Percentiles rank a stretch among this genome's conserved stretches.
These are phyloP conservation scores for Euglossa dilemma DNA, from an alignment of 1,140 invertebrate species.

Conservation along the genomic window DNA sequence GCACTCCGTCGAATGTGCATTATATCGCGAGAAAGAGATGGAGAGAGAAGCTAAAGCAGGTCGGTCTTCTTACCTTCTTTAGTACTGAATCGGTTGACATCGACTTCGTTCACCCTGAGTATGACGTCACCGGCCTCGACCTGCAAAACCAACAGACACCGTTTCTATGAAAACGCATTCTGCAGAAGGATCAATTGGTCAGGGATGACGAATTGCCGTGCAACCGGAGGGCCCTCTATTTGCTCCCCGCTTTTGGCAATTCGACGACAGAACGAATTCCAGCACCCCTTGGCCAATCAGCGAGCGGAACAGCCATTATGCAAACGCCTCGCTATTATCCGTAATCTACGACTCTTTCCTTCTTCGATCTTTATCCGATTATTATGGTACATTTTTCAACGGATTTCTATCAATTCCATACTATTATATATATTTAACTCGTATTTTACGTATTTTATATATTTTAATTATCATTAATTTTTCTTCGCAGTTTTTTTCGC, in stretches of 20 bases:
- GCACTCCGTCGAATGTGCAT: slow-evolving; percentile 20
- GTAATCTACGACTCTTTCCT: too few relatives aligned
- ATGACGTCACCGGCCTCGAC: slow-evolving; percentile 96
- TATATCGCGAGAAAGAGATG: slow-evolving; percentile 3
- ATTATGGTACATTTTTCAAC: too few relatives aligned
- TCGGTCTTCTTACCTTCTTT: slow-evolving; percentile 89
- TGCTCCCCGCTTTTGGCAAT: not conserved
- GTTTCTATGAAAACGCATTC: slow-evolving; percentile 58
- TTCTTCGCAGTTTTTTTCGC: not conserved
- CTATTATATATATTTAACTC: too few relatives aligned
- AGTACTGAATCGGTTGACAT: slow-evolving; percentile 94
- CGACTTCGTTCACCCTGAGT: slow-evolving; percentile 95
- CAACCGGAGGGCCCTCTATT: not conserved
- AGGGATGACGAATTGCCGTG: slow-evolving; percentile 41
- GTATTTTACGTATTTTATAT: too few relatives aligned
- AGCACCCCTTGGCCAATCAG: too few relatives aligned
- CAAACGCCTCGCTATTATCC: not conserved
- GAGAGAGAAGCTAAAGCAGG: slow-evolving; percentile 8
- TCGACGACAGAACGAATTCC: not conserved
- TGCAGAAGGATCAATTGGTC: slow-evolving; percentile 46
- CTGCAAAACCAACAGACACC: slow-evolving; percentile 84
- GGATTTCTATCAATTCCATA: too few relatives aligned
- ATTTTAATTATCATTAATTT: not conserved
- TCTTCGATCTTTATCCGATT: too few relatives aligned
- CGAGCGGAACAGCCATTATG: not conserved